Conservation (phyloP, 2,113 vertebrate species). For the Phylloscopus trochiloides region DNA sequence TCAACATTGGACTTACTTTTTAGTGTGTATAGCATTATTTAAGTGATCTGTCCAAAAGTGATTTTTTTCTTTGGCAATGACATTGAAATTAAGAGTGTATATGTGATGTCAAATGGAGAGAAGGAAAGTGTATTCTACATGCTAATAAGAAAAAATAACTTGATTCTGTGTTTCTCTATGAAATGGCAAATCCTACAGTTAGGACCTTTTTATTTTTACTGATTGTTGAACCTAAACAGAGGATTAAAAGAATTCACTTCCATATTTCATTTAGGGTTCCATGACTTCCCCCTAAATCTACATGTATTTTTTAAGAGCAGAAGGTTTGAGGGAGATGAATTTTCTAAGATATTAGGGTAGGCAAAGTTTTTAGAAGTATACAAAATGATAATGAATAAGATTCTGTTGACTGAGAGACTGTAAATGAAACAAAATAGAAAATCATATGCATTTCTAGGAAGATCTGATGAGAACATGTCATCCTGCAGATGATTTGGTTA, state of each 20-base stretch:
- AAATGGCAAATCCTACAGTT: background rate
- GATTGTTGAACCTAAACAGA: background rate
- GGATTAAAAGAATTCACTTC: background rate
- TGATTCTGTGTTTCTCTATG: background rate
- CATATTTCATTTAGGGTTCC: background rate
- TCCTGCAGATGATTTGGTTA: background rate
- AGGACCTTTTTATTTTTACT: background rate
- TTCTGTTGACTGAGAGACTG: background rate
- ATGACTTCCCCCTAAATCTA: background rate
- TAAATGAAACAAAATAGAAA: background rate
- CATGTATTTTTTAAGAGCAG: background rate
- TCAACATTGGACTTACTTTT: background rate
- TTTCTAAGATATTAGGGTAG: background rate
- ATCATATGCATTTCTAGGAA: background rate
- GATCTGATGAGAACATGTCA: background rate
- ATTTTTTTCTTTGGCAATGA: background rate
- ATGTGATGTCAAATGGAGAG: background rate
- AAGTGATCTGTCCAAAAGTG: background rate
- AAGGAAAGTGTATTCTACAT: background rate
- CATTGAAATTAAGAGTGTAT: background rate
- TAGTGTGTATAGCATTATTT: background rate
- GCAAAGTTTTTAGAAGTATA: background rate
- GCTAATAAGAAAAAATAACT: background rate
- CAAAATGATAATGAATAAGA: background rate
- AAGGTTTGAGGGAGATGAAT: background rate